These are phyloP conservation scores for Albula glossodonta DNA, from an alignment of 2,113 vertebrate species.

Conservation along the genomic window DNA sequence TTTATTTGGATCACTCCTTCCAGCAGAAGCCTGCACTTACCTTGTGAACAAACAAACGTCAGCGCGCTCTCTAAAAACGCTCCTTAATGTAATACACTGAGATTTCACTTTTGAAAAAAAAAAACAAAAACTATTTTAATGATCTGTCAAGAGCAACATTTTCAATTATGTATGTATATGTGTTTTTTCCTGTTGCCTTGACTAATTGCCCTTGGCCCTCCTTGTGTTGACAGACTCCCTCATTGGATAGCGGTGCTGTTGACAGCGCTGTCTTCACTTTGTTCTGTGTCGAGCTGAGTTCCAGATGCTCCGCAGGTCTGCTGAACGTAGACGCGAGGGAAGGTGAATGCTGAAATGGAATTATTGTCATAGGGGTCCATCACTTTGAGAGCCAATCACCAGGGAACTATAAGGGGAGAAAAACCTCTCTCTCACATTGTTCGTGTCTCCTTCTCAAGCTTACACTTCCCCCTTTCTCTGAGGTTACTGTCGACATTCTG, in stretches of 20 bases:
- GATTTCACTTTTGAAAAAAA: too few species aligned
- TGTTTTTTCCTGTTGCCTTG: not conserved
- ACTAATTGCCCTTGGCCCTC: not conserved
- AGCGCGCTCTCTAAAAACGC: not conserved
- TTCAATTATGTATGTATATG: not conserved
- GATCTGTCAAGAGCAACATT: not conserved
- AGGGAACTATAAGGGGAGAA: not conserved
- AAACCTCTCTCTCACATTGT: not conserved
- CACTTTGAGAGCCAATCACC: not conserved
- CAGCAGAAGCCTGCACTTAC: not conserved
- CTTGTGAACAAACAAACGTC: not conserved
- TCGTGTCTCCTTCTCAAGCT: not conserved
- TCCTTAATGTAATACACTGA: not conserved
- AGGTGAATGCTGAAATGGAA: not conserved
- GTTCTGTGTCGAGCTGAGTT: not conserved
- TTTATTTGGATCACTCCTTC: not conserved
- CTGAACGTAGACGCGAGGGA: conserved; percentile 6
- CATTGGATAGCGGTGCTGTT: not conserved
- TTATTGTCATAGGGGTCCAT: not conserved
- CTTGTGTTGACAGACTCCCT: not conserved
- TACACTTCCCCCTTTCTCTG: not conserved
- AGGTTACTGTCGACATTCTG: not conserved
- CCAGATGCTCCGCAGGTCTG: conserved; percentile 26
- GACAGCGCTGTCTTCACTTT: conserved; percentile 18
- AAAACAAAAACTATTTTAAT: not conserved